Evolutionary conservation across 2,888 invertebrate genomes (phyloP).

Genomic region (Taphrorychus bicolor): DNA sequence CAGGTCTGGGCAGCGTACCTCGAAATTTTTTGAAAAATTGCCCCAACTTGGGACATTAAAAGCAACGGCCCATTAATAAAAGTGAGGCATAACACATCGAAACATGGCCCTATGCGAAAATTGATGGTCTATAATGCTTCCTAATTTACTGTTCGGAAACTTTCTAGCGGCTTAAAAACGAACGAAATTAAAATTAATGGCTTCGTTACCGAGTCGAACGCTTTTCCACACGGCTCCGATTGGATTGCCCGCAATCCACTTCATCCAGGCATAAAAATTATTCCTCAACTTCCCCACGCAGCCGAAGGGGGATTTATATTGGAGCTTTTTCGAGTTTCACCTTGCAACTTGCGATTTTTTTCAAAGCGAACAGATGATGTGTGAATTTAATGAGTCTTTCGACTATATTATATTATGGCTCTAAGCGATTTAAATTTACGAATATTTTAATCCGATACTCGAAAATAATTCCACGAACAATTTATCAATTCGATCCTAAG

Average conservation of each 20-base stretch:
- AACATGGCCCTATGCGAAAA: conserved; percentile 18
- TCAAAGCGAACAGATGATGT: neutral
- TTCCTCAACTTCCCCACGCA: neutral
- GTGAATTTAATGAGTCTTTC: neutral
- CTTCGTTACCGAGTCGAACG: conserved; percentile 11
- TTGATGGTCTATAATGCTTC: conserved; percentile 34
- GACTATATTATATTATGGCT: too few relatives aligned
- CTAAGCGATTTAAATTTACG: neutral
- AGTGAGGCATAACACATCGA: conserved; percentile 5
- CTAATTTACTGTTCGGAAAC: conserved; percentile 36
- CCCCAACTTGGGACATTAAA: neutral
- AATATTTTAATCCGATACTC: neutral
- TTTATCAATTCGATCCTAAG: neutral
- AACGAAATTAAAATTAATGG: conserved; percentile 25
- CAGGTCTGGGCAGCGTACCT: neutral
- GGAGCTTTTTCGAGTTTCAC: neutral
- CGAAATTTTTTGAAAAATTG: neutral
- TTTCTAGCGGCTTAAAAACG: conserved; percentile 20
- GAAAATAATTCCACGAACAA: neutral
- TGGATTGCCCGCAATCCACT: conserved; percentile 16
- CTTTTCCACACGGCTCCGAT: conserved; percentile 13
- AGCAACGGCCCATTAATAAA: conserved; percentile 11
- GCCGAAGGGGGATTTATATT: neutral
- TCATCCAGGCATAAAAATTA: conserved; percentile 13
- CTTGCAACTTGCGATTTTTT: neutral